Conservation (phyloP, 2,797 vertebrate genomes). For the Simalia tracyae region DNA sequence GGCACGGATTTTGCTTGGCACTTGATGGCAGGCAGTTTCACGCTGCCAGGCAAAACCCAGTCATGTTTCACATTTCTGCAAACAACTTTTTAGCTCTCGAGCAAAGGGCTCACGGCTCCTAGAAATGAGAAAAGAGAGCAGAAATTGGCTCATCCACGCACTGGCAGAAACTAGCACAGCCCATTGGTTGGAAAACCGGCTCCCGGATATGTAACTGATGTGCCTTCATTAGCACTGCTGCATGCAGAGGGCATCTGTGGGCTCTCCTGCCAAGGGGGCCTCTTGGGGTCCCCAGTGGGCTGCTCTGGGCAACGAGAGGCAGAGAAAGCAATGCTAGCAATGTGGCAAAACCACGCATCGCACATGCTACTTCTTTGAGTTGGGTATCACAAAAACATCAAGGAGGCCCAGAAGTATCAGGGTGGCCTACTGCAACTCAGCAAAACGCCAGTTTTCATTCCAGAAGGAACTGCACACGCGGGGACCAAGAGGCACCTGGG, state of each 20-base stretch:
- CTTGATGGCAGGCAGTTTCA: neutral
- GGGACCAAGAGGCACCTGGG: neutral
- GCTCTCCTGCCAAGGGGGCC: no score
- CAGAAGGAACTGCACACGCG: neutral
- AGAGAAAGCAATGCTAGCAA: no score
- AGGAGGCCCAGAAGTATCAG: neutral
- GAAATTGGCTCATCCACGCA: neutral
- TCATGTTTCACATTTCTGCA: no score
- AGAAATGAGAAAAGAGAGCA: neutral
- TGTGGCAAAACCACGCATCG: no score
- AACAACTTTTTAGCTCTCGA: no score
- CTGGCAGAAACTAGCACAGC: neutral
- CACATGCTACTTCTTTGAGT: neutral
- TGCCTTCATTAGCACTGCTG: no score
- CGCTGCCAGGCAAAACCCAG: neutral
- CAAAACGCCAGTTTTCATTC: no score
- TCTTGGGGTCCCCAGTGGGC: neutral
- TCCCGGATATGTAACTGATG: neutral
- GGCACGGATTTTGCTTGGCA: neutral
- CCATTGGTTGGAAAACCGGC: neutral
- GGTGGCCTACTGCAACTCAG: neutral
- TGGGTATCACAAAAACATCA: neutral
- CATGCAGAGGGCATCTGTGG: no score
- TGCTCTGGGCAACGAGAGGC: neutral
- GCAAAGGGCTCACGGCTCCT: neutral